phyloP scores from a whole-genome alignment of 2,113 vertebrate genomes.

The Pogona vitticeps region DNA sequence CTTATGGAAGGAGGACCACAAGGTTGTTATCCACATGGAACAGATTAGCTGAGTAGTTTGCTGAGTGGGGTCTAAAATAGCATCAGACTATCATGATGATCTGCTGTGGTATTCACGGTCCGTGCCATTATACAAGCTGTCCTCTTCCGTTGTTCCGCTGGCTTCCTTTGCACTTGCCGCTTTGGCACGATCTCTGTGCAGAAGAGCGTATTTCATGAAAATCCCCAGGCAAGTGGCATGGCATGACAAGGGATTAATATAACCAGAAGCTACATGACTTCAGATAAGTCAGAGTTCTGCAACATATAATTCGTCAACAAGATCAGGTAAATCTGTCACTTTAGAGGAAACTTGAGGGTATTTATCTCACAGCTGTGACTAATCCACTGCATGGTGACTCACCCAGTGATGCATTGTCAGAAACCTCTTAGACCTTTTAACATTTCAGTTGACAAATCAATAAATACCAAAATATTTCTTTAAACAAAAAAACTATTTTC shows the following conservation, averaged over 20 bases:
- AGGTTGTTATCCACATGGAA: constrained; percentile 5
- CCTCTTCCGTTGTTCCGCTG: not conserved
- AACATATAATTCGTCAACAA: constrained; percentile 18
- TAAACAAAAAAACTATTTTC: constrained; percentile 38
- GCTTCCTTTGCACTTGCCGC: not conserved
- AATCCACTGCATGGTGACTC: constrained; percentile 59
- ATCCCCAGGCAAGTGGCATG: not conserved
- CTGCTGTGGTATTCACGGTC: constrained; percentile 50
- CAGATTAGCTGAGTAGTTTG: not conserved
- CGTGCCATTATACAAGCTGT: constrained; percentile 33
- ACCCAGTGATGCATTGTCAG: constrained; percentile 57
- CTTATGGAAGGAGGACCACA: constrained; percentile 1
- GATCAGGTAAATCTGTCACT: constrained; percentile 50
- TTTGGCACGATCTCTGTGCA: not conserved
- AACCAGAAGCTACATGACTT: constrained; percentile 16
- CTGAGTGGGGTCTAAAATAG: constrained; percentile 44
- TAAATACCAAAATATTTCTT: constrained; percentile 49
- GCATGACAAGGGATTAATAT: not conserved
- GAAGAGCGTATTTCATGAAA: not conserved
- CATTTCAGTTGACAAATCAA: constrained; percentile 44
- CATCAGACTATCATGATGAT: constrained; percentile 11
- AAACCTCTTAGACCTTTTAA: constrained; percentile 45
- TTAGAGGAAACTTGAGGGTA: constrained; percentile 54
- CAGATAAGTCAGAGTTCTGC: constrained; percentile 21
- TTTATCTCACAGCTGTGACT: constrained; percentile 56